Conservation (phyloP, 2,888 invertebrate species). For the Protophormia terraenovae region DNA sequence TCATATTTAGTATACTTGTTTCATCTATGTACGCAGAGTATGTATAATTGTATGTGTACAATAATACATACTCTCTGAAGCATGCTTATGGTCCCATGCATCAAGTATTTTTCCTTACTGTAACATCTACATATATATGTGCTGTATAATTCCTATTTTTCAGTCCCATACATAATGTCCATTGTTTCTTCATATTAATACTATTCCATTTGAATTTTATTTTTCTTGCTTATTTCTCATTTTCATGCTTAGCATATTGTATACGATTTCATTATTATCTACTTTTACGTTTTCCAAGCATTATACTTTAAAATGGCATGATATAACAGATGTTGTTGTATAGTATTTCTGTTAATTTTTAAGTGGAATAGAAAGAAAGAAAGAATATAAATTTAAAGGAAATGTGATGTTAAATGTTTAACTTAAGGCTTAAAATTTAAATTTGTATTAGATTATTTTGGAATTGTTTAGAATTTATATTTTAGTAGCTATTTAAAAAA, state of each 20-base stretch:
- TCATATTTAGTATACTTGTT: neutral
- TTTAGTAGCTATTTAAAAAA: no score
- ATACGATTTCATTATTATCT: neutral
- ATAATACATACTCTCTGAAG: no score
- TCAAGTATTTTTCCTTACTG: neutral
- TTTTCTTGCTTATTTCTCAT: neutral
- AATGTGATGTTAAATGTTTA: neutral
- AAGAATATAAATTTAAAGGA: neutral
- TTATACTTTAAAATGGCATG: neutral
- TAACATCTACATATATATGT: no score
- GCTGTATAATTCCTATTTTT: neutral
- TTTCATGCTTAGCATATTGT: neutral
- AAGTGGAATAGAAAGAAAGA: neutral
- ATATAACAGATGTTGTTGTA: neutral
- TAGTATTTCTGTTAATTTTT: neutral
- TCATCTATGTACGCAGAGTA: neutral
- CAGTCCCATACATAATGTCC: neutral
- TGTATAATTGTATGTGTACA: neutral
- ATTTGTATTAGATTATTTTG: no score
- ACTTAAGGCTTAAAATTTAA: neutral
- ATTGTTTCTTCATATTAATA: conserved; percentile 13
- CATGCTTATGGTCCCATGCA: neutral
- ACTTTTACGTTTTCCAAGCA: neutral
- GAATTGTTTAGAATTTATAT: no score
- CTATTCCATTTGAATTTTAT: neutral